Evolutionary conservation across 2,797 vertebrate genomes (phyloP).

Genomic region (Atherinosoma microstoma): DNA sequence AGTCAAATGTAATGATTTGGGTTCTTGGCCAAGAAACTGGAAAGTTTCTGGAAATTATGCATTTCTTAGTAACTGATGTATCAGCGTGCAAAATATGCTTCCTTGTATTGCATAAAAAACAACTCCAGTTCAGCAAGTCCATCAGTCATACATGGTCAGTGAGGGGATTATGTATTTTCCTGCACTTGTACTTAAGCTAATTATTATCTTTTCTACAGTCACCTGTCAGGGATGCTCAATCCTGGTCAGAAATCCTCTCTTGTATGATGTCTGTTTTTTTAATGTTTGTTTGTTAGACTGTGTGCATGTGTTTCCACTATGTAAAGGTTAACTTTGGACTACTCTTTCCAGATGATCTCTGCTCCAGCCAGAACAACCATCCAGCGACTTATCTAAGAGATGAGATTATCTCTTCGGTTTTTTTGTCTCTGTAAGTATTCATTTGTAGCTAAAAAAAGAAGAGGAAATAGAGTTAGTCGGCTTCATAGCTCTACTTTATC

Average conservation of each 20-base stretch:
- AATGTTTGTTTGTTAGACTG: constrained; percentile 2
- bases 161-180: not conserved
- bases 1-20: no score
- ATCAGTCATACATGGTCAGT: not conserved
- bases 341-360: constrained; percentile 23
- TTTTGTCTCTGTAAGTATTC: not conserved
- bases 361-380: constrained; percentile 35
- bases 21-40: no score
- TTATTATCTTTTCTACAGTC: no score
- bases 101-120: not conserved
- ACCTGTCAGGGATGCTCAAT: no score
- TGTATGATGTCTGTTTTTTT: constrained; percentile 1
- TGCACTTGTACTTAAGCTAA: not conserved
- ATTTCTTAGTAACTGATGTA: no score
- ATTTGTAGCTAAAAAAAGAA: not conserved
- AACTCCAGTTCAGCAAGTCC: not conserved
- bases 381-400: constrained; percentile 46
- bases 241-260: not conserved
- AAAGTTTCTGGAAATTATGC: no score
- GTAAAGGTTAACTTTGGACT: not conserved
- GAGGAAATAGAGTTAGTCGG: constrained; percentile 15
- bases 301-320: not conserved
- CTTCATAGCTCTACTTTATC: not conserved
- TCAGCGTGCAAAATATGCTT: not conserved
- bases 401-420: not conserved